Evolutionary conservation across 1,140 invertebrate genomes (phyloP), one percentile per base, ranked within the genome.

Genomic region (Drosophila malerkotliana): DNA sequence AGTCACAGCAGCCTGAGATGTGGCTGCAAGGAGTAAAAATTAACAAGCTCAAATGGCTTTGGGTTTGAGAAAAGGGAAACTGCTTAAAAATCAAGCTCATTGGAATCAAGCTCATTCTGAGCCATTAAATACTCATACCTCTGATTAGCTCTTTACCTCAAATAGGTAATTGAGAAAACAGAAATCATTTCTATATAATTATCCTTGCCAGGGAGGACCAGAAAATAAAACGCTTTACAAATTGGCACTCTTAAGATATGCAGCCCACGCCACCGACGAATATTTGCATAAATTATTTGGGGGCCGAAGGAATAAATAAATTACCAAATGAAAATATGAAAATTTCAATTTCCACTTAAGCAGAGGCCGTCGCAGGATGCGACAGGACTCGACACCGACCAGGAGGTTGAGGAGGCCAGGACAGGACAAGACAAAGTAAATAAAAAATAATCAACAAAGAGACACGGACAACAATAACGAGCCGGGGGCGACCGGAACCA

Each of bases 321-420:
- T 74, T 75, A 67, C 49, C 64, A 82, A 82, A 87, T 82, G 79
- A 85, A 85, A 85, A 85, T 85, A 87, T 82, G 82, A 85, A 88
- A 88, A 87, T 88, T 87, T 87, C 82, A 87, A 87, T 87, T 87
- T 88, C 78, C 82, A 88, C 83, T 87, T 82, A 81, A 72, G 66
- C 61, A 67, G 45, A 41, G 77, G 48, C 45, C 61, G 68, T n/a
- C n/a, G 49, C 60, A 74, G 66, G 55, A 53, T 28, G 52, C 39
- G 73, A 37, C 52, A 15, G 32, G 41, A 66, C 57, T 66, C 34
- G 72, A 71, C 64, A 64, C 26, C 39, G 47, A 51, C 28, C n/a
- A n/a, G n/a, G n/a, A n/a, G n/a, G 45, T 54, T 62, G 59, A 57
- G 55, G 55, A 55, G 30, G 74, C 3, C 24, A 26, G 5, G 26